Evolutionary conservation across 2,113 vertebrate genomes (phyloP), one percentile per base, ranked within the genome.

Genomic region (Mus spicilegus): DNA sequence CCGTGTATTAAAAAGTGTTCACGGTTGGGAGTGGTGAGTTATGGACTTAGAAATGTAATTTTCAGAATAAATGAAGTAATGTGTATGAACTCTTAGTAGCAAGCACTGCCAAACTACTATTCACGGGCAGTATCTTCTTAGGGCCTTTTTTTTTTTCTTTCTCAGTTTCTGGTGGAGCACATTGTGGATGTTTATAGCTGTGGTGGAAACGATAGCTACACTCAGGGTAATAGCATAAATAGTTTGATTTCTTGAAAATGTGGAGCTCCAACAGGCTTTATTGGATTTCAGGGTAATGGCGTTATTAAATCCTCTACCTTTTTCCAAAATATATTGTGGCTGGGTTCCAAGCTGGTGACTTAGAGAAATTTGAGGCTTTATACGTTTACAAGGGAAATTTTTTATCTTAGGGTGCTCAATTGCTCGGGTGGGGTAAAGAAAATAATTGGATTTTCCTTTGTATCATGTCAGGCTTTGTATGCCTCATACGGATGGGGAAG

Each of bases 211-310:
- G 26, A 58, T 39, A 65, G 82, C 72, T 90, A 36, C 90, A 58
- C 54, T 51, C 36, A 6, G 11, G 81, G n/a, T 95, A 86, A 95
- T 91, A 87, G 95, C 67, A 20, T 87, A 96, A 96, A 94, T 61
- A 96, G 97, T 82, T 61, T 88, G 93, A 92, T 90, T 93, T 96
- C 90, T 93, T 97, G 77, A 95, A 95, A 97, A 92, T 89, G 72
- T 90, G 92, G 94, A 93, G 88, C 72, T 96, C 86, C 76, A 93
- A 75, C 51, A 88, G 92, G 1, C 87, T 96, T 96, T 96, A 96
- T 95, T 88, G 58, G 65, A 94, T 97, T 88, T 94, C 90, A 89
- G 63, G 61, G 77, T 97, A 95, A 95, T 94, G n/a, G 75, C 77
- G 63, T 95, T 97, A 94, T 85, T 96, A 97, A 90, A 89, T 96